phyloP scores from a whole-genome alignment of 2,797 vertebrate genomes.

The Diplodus puntazzo region DNA sequence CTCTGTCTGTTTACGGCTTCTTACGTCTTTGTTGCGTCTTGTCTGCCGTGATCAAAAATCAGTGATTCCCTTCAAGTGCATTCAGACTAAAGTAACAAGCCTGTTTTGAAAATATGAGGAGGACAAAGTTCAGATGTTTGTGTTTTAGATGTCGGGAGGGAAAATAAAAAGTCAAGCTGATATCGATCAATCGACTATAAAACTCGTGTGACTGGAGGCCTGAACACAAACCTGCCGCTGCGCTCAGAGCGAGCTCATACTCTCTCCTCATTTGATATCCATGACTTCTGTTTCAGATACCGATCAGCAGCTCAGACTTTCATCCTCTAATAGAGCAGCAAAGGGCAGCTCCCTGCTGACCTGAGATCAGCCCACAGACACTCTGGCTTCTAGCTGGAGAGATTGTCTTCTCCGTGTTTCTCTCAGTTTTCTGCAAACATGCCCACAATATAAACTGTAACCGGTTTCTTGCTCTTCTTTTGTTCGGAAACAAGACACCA shows the following conservation, averaged over 20 bases:
- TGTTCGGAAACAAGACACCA: conserved; percentile 14
- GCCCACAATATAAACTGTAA: conserved; percentile 5
- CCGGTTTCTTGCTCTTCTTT: not conserved
- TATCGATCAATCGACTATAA: not conserved
- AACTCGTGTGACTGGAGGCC: not conserved
- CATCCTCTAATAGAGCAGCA: conserved; percentile 29
- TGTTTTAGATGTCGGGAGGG: no score
- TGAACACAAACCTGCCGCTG: not conserved
- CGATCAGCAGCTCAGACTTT: conserved; percentile 34
- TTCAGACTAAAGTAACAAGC: no score
- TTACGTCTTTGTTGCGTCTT: no score
- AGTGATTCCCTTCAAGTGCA: no score
- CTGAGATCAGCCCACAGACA: conserved; percentile 44
- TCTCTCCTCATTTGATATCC: conserved; percentile 19
- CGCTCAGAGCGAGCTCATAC: conserved; percentile 2
- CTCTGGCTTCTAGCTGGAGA: conserved; percentile 9
- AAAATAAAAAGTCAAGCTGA: no score
- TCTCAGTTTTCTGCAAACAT: conserved; percentile 2
- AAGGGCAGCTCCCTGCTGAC: conserved; percentile 24
- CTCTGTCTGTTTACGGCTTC: no score
- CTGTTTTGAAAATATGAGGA: no score
- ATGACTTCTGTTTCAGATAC: conserved; percentile 22
- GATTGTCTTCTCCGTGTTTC: conserved; percentile 7
- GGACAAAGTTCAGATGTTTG: no score
- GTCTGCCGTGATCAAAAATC: no score